Evolutionary conservation across 2,797 vertebrate species (phyloP).

Genomic region (Ctenopoma multispine): DNA sequence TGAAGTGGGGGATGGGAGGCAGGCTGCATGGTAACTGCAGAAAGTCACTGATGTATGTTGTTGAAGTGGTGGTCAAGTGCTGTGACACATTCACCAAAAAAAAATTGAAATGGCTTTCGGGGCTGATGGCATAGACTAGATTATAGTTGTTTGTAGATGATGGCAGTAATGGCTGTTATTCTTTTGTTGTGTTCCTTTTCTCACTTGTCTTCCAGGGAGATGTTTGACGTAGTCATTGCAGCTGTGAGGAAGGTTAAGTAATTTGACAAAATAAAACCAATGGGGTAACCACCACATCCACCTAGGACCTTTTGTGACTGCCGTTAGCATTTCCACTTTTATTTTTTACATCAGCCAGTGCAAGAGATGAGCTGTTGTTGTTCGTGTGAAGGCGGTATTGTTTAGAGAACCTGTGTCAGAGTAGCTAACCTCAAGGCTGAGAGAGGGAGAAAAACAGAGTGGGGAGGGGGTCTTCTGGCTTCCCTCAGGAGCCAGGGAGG

Average conservation of each 20-base stretch:
- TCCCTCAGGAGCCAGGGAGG: conserved; percentile 75
- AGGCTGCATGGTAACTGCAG: conserved; percentile 52
- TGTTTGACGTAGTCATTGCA: conserved; percentile 65
- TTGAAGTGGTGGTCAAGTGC: conserved; percentile 67
- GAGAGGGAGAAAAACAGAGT: conserved; percentile 13
- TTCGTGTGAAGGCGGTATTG: conserved; percentile 52
- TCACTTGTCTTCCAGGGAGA: conserved; percentile 57
- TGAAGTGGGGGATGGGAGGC: conserved; percentile 22
- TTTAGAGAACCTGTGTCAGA: conserved; percentile 55
- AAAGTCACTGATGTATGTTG: conserved; percentile 62
- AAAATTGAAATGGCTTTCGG: conserved; percentile 69
- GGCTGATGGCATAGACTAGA: conserved; percentile 65
- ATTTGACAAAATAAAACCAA: conserved; percentile 69
- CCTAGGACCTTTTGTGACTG: conserved; percentile 28
- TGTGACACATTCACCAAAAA: conserved; percentile 43
- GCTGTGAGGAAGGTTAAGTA: conserved; percentile 62
- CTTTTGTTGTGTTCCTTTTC: conserved; percentile 61
- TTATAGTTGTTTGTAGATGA: conserved; percentile 75
- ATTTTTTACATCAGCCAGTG: conserved; percentile 34
- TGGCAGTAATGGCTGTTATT: conserved; percentile 66
- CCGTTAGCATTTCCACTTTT: conserved; percentile 48
- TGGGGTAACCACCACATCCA: conserved; percentile 44
- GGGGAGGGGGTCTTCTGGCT: conserved; percentile 48
- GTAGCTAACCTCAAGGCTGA: conserved; percentile 44
- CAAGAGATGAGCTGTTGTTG: conserved; percentile 42